These are phyloP conservation scores for Pangasius larnaudii DNA, from an alignment of 2,797 vertebrate genomes.

Conservation along the genomic window DNA sequence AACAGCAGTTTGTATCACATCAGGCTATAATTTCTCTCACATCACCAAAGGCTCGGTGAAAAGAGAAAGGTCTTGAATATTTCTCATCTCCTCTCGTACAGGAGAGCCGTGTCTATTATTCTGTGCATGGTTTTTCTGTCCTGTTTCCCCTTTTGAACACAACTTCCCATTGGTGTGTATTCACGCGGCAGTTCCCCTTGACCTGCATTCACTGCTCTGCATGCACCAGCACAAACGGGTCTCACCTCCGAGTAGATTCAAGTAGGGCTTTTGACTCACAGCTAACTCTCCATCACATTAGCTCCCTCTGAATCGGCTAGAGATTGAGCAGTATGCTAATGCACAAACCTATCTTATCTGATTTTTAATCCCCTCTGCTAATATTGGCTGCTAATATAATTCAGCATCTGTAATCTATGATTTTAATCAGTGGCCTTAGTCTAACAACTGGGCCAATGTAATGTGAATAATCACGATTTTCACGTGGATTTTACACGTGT, in stretches of 20 bases:
- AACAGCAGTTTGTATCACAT: neutral
- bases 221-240: slow-evolving; percentile 26
- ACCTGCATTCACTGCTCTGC: slow-evolving; percentile 57
- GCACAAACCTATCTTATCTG: neutral
- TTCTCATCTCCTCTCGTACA: slow-evolving; percentile 10
- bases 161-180: slow-evolving; percentile 86
- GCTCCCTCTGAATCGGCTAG: neutral
- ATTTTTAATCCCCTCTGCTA: neutral
- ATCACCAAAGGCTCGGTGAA: neutral
- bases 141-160: slow-evolving; percentile 68
- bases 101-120: slow-evolving; percentile 27
- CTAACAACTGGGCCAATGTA: neutral
- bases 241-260: slow-evolving; percentile 33
- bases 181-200: slow-evolving; percentile 75
- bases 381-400: neutral
- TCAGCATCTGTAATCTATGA: neutral
- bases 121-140: slow-evolving; percentile 53
- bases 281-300: slow-evolving; percentile 9
- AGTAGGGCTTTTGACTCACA: slow-evolving; percentile 25
- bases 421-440: neutral
- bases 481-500: neutral
- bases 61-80: neutral
- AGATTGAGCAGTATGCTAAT: neutral
- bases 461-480: neutral
- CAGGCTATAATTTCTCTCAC: neutral